These are phyloP conservation scores for Margarornis squamiger DNA, from an alignment of 2,797 vertebrate species.

Conservation along the genomic window DNA sequence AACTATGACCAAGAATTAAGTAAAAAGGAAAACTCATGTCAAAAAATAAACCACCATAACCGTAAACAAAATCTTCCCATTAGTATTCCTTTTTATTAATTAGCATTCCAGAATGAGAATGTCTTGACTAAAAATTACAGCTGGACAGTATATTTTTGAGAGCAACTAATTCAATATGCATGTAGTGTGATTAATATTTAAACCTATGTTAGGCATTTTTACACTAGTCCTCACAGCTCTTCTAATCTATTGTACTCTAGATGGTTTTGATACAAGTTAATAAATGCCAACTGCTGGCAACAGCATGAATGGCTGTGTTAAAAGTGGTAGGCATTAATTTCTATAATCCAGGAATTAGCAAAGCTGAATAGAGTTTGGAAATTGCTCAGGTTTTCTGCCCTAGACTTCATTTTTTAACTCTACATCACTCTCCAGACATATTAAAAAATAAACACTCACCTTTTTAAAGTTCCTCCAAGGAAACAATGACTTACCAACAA, in stretches of 20 bases:
- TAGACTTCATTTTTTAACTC: background rate
- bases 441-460: background rate
- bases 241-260: background rate
- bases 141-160: background rate
- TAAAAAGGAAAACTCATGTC: background rate
- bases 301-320: background rate
- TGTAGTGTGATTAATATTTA: background rate
- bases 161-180: background rate
- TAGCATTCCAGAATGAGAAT: background rate
- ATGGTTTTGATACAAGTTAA: background rate
- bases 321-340: background rate
- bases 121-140: background rate
- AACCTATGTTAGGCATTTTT: background rate
- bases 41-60: background rate
- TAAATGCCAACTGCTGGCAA: background rate
- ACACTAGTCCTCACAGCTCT: background rate
- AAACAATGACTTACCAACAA: background rate
- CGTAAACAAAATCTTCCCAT: background rate
- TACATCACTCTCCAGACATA: rapidly evolving
- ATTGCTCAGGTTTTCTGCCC: background rate
- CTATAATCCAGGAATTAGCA: background rate
- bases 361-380: background rate
- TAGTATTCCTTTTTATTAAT: background rate
- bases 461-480: background rate
- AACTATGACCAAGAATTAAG: background rate